phyloP scores from a whole-genome alignment of 2,797 vertebrate genomes.

The Menidia menidia region DNA sequence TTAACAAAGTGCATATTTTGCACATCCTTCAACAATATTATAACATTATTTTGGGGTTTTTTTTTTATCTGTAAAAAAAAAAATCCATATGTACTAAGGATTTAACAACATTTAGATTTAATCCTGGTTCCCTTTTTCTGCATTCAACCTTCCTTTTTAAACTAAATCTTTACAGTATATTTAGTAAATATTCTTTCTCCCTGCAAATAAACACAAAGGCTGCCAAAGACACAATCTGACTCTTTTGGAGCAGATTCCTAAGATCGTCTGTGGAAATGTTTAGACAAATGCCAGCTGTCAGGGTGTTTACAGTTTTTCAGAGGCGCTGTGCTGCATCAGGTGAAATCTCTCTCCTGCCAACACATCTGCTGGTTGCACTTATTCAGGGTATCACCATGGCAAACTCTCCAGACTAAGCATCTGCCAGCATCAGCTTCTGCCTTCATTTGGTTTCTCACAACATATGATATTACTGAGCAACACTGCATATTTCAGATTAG shows the following conservation, averaged over 20 bases:
- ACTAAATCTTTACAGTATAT: constrained; percentile 1
- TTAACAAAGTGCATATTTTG: neutral
- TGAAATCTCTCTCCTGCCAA: constrained; percentile 41
- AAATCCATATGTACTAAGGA: neutral
- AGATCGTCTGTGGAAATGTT: neutral
- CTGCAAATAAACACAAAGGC: neutral
- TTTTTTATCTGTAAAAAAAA: neutral
- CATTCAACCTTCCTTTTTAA: neutral
- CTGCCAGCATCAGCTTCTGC: constrained; percentile 41
- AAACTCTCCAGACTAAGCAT: constrained; percentile 52
- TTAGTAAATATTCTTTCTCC: neutral
- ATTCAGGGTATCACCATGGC: constrained; percentile 58
- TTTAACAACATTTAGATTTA: no score
- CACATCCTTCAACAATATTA: neutral
- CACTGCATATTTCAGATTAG: constrained; percentile 59
- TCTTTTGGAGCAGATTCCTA: constrained; percentile 10
- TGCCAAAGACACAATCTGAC: neutral
- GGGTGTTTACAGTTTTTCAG: constrained; percentile 29
- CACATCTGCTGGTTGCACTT: constrained; percentile 56
- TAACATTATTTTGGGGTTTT: neutral
- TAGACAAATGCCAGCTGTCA: constrained; percentile 26
- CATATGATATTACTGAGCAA: constrained; percentile 55
- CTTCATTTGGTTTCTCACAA: constrained; percentile 43
- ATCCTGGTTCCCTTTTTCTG: neutral
- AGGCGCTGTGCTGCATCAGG: constrained; percentile 36